These are phyloP conservation scores for Cloeon dipterum DNA, from an alignment of 2,888 invertebrate species.

Conservation along the genomic window DNA sequence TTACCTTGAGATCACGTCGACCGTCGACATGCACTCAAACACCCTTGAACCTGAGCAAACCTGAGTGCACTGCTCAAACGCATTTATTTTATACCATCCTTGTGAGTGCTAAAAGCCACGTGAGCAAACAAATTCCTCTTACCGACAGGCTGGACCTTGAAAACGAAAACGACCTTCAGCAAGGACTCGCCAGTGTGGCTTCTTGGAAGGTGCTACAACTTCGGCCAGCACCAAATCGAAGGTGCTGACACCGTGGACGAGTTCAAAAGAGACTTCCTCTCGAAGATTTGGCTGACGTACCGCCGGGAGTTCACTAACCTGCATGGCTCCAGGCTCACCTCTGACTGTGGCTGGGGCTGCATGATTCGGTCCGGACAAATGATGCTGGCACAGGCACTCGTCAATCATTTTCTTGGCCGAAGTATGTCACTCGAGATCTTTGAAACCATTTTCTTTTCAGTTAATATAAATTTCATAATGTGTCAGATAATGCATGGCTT, in stretches of 20 bases:
- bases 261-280: constrained; percentile 62
- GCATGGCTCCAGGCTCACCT: constrained; percentile 56
- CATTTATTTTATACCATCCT: too few relatives aligned
- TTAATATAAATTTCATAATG: too few relatives aligned
- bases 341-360: constrained; percentile 92
- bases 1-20: too few relatives aligned
- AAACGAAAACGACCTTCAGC: constrained; percentile 49
- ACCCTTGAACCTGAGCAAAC: too few relatives aligned
- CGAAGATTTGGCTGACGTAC: constrained; percentile 72
- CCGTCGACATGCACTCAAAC: too few relatives aligned
- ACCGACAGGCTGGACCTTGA: constrained; percentile 59
- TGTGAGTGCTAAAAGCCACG: too few relatives aligned
- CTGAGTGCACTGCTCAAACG: too few relatives aligned
- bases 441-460: too few relatives aligned
- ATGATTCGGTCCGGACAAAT: constrained; percentile 77
- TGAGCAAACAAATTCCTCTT: too few relatives aligned
- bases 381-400: constrained; percentile 69
- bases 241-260: constrained; percentile 40
- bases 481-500: too few relatives aligned
- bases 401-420: constrained; percentile 63
- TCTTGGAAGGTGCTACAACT: constrained; percentile 60
- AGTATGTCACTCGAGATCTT: too few relatives aligned
- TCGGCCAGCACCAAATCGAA: constrained; percentile 13
- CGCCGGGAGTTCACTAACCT: constrained; percentile 64
- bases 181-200: constrained; percentile 77